Evolutionary conservation across 2,113 vertebrate genomes (phyloP).

Genomic region (Sclerurus mexicanus): DNA sequence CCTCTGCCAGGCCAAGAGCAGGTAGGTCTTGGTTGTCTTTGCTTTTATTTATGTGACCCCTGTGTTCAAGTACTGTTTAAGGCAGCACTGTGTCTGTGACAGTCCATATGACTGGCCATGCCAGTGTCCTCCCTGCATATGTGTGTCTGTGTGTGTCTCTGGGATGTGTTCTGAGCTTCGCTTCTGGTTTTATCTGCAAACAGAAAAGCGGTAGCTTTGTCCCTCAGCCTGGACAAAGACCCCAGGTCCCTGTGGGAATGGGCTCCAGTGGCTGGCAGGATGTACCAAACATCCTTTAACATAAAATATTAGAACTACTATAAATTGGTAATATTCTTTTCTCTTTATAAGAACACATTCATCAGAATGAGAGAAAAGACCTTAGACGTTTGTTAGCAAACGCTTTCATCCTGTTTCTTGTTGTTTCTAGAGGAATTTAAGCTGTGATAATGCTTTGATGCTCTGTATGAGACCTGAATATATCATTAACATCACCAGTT

Average conservation of each 20-base stretch:
- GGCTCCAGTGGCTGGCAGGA: neutral
- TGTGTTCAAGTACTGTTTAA: neutral
- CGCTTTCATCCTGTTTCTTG: neutral
- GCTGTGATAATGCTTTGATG: neutral
- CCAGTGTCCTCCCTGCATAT: rapidly evolving
- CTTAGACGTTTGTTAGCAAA: neutral
- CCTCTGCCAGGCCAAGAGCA: neutral
- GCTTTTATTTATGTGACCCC: neutral
- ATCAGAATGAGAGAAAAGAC: neutral
- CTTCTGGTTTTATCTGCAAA: neutral
- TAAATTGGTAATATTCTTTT: neutral
- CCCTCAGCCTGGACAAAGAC: neutral
- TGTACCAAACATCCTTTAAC: neutral
- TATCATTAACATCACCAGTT: neutral
- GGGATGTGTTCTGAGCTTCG: rapidly evolving
- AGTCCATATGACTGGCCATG: rapidly evolving
- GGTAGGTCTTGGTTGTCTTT: rapidly evolving
- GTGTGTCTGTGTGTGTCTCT: neutral
- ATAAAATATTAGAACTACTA: neutral
- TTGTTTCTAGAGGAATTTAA: neutral
- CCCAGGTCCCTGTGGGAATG: rapidly evolving
- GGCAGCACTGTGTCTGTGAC: neutral
- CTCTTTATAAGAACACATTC: neutral
- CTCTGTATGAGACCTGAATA: neutral
- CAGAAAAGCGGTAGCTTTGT: neutral